A percentile compares a stretch with the other conserved stretches of the same genome.
Conservation (phyloP, 2,113 vertebrate genomes). For the Varanus salvator region DNA sequence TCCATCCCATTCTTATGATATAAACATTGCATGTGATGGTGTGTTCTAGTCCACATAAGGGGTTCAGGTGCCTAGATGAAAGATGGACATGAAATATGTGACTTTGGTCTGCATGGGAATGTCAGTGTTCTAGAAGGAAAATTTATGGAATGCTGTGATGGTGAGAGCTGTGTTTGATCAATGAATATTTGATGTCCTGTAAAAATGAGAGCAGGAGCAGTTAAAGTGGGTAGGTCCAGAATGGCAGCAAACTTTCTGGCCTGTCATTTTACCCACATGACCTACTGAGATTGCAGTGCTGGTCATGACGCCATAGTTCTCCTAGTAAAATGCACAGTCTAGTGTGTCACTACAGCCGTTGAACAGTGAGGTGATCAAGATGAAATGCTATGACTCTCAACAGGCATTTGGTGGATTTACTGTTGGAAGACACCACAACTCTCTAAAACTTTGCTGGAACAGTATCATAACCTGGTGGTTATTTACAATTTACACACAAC, state of each 20-base stretch:
- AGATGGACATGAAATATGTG: slow-evolving; percentile 10
- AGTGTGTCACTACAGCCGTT: neutral
- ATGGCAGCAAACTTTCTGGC: neutral
- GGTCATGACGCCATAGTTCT: neutral
- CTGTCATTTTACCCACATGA: neutral
- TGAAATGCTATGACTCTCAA: neutral
- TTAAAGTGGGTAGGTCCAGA: neutral
- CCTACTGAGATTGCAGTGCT: neutral
- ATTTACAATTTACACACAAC: neutral
- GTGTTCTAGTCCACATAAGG: neutral
- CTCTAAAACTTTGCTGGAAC: neutral
- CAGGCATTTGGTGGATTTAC: neutral
- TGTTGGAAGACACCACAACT: neutral
- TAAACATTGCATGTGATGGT: neutral
- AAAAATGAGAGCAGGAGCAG: neutral
- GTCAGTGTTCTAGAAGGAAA: neutral
- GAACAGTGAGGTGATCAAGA: neutral
- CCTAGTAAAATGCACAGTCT: neutral
- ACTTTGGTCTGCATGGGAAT: neutral
- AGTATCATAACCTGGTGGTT: neutral
- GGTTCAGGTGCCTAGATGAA: neutral
- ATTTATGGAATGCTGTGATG: neutral
- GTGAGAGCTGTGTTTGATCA: neutral
- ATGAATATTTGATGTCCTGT: neutral
- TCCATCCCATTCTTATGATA: neutral